Evolutionary conservation across 92 coral and sea anemone genomes (phyloP).

Genomic region (Zoanthus sansibaricus): DNA sequence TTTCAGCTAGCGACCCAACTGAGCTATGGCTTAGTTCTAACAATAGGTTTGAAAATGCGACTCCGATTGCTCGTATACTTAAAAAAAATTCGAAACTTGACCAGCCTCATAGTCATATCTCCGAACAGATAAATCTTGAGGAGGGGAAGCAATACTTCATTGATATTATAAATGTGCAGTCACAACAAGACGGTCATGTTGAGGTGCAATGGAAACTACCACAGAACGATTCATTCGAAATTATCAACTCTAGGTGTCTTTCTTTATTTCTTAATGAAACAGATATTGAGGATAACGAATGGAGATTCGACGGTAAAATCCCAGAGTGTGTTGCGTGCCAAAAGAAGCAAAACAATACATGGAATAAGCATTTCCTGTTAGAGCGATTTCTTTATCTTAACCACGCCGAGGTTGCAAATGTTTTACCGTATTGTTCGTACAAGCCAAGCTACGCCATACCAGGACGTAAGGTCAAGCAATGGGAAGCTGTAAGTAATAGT

Average conservation of each 20-base stretch:
- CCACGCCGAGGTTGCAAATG: constrained; percentile 15
- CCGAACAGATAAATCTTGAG: constrained; percentile 13
- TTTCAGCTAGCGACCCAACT: constrained; percentile 14
- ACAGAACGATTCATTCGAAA: constrained; percentile 23
- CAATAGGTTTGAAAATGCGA: constrained; percentile 17
- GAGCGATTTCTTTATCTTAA: not conserved
- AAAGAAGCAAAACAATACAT: not conserved
- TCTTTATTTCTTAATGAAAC: constrained; percentile 34
- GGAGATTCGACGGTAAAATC: constrained; percentile 16
- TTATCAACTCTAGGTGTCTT: constrained; percentile 10
- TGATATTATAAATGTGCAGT: constrained; percentile 35
- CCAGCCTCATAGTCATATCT: not conserved
- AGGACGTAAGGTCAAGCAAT: constrained; percentile 27
- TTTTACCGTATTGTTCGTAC: constrained; percentile 8
- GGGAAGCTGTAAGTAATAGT: constrained; percentile 15
- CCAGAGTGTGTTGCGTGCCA: constrained; percentile 21
- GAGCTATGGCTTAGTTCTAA: constrained; percentile 38
- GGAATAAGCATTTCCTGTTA: constrained; percentile 26
- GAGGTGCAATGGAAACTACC: constrained; percentile 37
- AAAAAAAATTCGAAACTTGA: not conserved
- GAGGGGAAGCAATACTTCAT: constrained; percentile 41
- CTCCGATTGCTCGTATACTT: constrained; percentile 35
- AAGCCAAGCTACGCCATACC: constrained; percentile 29
- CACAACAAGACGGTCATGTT: not conserved
- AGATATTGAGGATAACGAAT: not conserved